phyloP scores from a whole-genome alignment of 2,888 invertebrate genomes.

The Ormyrus pomaceus region DNA sequence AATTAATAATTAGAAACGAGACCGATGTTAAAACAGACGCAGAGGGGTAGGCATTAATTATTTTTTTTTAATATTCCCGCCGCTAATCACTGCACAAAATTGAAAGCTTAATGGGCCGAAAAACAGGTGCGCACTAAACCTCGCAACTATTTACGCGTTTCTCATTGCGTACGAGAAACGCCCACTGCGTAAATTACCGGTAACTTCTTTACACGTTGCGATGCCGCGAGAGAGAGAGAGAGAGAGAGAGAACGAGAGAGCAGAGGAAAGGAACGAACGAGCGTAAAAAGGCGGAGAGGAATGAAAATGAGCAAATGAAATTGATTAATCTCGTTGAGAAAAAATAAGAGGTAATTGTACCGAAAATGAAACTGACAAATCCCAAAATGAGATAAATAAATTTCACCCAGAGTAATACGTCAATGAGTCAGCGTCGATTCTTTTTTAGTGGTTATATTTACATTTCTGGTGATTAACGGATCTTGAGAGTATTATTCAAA shows the following conservation, averaged over 20 bases:
- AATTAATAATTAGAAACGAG: constrained; percentile 45
- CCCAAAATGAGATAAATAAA: too few species aligned
- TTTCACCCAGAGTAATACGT: too few species aligned
- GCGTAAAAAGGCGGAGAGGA: constrained; percentile 37
- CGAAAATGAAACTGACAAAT: neutral
- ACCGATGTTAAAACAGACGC: constrained; percentile 23
- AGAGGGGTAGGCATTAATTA: constrained; percentile 34
- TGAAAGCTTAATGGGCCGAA: constrained; percentile 44
- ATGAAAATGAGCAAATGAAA: constrained; percentile 43
- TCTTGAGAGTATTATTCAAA: too few species aligned
- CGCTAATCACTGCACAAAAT: constrained; percentile 49
- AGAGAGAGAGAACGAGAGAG: neutral
- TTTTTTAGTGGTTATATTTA: too few species aligned
- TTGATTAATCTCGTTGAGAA: constrained; percentile 32
- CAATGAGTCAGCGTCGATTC: too few species aligned
- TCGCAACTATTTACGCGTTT: constrained; percentile 61
- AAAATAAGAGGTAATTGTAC: constrained; percentile 5
- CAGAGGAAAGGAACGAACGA: constrained; percentile 43
- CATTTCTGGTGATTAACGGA: too few species aligned
- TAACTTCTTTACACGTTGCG: constrained; percentile 51
- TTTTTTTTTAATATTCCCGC: constrained; percentile 45
- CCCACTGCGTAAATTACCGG: constrained; percentile 63
- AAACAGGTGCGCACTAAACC: constrained; percentile 46
- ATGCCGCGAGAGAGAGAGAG: constrained; percentile 41
- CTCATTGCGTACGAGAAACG: constrained; percentile 60